Conservation (phyloP, 2,888 invertebrate genomes). For the Lingula anatina region DNA sequence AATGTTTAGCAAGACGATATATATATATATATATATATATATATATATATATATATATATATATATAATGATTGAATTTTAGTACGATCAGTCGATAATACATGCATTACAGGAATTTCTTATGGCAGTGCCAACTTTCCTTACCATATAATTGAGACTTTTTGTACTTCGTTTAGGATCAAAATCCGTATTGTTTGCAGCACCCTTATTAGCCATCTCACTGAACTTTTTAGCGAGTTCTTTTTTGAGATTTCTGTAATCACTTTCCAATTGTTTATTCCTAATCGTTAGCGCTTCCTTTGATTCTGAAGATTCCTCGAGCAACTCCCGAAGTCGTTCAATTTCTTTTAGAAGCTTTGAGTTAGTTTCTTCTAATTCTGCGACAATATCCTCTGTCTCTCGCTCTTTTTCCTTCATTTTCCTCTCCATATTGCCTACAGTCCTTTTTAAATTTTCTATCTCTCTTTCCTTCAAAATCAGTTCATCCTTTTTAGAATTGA, state of each 20-base stretch:
- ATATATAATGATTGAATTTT: too few species aligned
- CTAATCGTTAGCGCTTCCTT: conserved; percentile 26
- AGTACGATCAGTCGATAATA: too few species aligned
- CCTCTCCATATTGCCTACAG: conserved; percentile 23
- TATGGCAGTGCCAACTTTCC: too few species aligned
- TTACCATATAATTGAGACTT: too few species aligned
- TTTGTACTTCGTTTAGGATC: too few species aligned
- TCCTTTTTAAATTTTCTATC: conserved; percentile 22
- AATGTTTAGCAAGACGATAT: too few species aligned
- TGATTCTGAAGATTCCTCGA: conserved; percentile 29
- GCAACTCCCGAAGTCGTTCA: conserved; percentile 23
- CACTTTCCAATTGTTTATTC: conserved; percentile 37
- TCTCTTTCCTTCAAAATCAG: conserved; percentile 25
- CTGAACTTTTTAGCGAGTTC: conserved; percentile 32
- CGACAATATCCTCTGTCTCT: conserved; percentile 19
- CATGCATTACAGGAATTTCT: too few species aligned
- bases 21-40: too few species aligned
- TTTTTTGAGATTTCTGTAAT: conserved; percentile 30
- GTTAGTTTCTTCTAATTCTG: conserved; percentile 25
- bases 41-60: too few species aligned
- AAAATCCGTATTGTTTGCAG: too few species aligned
- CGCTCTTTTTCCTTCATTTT: conserved; percentile 24
- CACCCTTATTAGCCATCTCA: too few species aligned
- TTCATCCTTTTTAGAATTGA: conserved; percentile 28
- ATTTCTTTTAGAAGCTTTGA: conserved; percentile 31